These are phyloP conservation scores for Callaeas wilsoni DNA, from an alignment of 2,113 vertebrate genomes.

Conservation along the genomic window DNA sequence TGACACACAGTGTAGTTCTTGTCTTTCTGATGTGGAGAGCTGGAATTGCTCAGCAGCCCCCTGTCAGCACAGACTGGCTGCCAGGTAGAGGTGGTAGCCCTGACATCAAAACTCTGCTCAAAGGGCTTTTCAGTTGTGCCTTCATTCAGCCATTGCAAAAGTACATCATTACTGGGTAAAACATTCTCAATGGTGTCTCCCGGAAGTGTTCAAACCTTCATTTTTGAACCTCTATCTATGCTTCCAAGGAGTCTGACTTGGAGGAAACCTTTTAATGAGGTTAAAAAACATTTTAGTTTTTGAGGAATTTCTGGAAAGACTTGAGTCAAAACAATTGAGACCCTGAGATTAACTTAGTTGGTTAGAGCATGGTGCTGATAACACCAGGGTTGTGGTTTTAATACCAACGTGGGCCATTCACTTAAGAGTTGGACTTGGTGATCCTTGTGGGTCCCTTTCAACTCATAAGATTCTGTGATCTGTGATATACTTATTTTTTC, in stretches of 20 bases:
- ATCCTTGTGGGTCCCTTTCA: neutral
- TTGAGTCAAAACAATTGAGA: neutral
- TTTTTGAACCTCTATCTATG: neutral
- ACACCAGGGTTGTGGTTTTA: neutral
- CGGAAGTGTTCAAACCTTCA: neutral
- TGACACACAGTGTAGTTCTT: fast-evolving
- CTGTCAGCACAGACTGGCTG: neutral
- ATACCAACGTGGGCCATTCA: fast-evolving
- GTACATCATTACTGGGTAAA: fast-evolving
- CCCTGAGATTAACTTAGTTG: neutral
- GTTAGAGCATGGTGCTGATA: too few species aligned
- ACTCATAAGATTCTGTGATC: neutral
- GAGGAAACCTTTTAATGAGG: neutral
- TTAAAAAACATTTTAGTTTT: too few species aligned
- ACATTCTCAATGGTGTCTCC: neutral
- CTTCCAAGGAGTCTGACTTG: neutral
- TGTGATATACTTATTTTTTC: neutral
- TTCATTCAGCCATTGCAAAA: neutral
- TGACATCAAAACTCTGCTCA: neutral
- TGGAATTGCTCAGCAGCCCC: neutral
- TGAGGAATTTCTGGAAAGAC: neutral
- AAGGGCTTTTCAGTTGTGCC: neutral
- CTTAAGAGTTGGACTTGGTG: neutral
- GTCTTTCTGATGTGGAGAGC: neutral
- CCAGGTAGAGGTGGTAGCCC: neutral